Base-by-base conservation (phyloP, 2,888 invertebrate species). In the Stenolophus ochropezus region DNA sequence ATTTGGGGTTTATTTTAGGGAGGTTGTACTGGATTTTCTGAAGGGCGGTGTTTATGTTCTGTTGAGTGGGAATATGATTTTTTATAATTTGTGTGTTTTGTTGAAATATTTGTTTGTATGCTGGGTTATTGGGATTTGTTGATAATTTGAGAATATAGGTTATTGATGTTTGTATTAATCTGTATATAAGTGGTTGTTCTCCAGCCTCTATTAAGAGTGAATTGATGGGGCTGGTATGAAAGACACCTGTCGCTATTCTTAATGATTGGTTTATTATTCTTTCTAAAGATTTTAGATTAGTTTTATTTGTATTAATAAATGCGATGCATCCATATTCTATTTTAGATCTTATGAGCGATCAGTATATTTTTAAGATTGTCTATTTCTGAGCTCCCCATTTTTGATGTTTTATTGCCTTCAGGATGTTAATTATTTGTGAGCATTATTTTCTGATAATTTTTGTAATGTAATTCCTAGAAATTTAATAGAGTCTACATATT, bases 341-440 rank as follows among this genome's bases (percentile, higher is more conserved):
- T 56, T 76, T 76, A 1, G 53, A 18, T 56, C 56, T 18, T 11
- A 76, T 25, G 4, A 76, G 76, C 8, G 76, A 4, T 53, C 21
- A 16, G 47, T 61, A 77, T 16, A 77, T 14, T 21, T 47, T 18
- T 20, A 77, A 4, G 11, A 77, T 14, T 11, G 20, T 23, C 8
- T 77, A 18, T 16, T 23, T 56, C 4, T 77, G 21, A 4, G 58
- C 61, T 58, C 77, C 77, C 77, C 77, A 77, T 14, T 42, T 56
- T 5, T 33, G 42, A 21, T 33, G 58, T 51, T 14, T 51, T 16
- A 51, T 1, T 51, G 51, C 5, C 5, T 51, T 51, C 2, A 14
- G 5, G 1, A 49, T 4, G 11, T 49, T 49, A 49, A 49, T 49
- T 49, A 4, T 4, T 49, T 49, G 56, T 1, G 3, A n/a, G 20